Percentiles rank a stretch among this genome's conserved stretches.
phyloP scores from a whole-genome alignment of 2,113 vertebrate species.

The Sorex fumeus region DNA sequence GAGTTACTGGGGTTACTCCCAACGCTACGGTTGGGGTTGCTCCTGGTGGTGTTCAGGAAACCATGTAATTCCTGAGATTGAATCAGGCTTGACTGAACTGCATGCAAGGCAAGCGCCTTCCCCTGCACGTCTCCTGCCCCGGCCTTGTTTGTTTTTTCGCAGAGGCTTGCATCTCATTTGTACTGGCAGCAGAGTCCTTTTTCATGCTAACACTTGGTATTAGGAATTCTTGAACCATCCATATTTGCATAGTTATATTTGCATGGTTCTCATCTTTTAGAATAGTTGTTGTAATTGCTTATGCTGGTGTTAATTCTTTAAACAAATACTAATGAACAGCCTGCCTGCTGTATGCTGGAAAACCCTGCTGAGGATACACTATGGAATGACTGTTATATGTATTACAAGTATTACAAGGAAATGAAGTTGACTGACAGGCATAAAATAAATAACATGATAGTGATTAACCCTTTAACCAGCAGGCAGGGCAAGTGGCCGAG shows the following conservation, averaged over 20 bases:
- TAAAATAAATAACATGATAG: not conserved
- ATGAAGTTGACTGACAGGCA: not conserved
- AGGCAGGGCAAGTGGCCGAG: too few relatives aligned
- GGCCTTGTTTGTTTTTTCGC: too few relatives aligned
- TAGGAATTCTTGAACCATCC: not conserved
- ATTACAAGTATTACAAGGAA: not conserved
- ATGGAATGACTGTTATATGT: not conserved
- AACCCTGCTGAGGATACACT: not conserved
- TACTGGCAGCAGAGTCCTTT: not conserved
- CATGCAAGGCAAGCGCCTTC: too few relatives aligned
- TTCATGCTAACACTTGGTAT: not conserved
- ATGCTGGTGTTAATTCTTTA: constrained; percentile 6
- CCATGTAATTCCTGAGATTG: too few relatives aligned
- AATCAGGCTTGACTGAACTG: too few relatives aligned
- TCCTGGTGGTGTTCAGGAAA: too few relatives aligned
- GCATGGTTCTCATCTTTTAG: not conserved
- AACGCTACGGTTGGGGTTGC: too few relatives aligned
- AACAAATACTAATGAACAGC: not conserved
- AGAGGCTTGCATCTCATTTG: constrained; percentile 46
- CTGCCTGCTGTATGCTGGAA: not conserved
- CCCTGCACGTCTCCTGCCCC: too few relatives aligned
- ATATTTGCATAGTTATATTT: not conserved
- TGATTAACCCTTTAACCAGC: not conserved
- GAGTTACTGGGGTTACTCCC: too few relatives aligned
- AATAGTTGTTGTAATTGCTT: constrained; percentile 44